phyloP scores from a whole-genome alignment of 2,888 invertebrate genomes.

The Gymnosoma rotundatum region DNA sequence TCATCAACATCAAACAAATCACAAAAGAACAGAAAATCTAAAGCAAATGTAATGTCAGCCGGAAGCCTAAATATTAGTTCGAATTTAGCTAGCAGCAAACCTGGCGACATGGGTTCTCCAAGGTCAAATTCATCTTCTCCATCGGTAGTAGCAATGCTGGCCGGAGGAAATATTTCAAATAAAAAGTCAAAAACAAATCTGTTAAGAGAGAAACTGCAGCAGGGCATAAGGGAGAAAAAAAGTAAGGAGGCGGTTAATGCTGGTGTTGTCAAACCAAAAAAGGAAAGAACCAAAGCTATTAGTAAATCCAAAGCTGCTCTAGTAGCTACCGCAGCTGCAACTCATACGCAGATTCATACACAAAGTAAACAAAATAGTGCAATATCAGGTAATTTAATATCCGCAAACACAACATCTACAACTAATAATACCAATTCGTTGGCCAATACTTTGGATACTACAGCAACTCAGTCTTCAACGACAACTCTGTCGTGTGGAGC shows the following conservation, averaged over 20 bases:
- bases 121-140: conserved; percentile 73
- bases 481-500: conserved; percentile 48
- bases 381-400: conserved; percentile 37
- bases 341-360: conserved; percentile 13
- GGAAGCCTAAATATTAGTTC: conserved; percentile 28
- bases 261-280: conserved; percentile 75
- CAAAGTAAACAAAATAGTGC: conserved; percentile 49
- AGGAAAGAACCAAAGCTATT: conserved; percentile 77
- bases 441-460: conserved; percentile 30
- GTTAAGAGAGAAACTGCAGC: conserved; percentile 80
- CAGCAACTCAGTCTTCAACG: conserved; percentile 25
- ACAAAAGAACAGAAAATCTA: conserved; percentile 73
- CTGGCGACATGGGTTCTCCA: conserved; percentile 61
- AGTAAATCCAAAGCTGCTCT: conserved; percentile 73
- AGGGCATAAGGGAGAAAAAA: conserved; percentile 79
- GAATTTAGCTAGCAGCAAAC: conserved; percentile 71
- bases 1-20: conserved; percentile 83
- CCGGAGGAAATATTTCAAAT: conserved; percentile 54
- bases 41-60: conserved; percentile 25
- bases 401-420: conserved; percentile 22
- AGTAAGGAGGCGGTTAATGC: conserved; percentile 61
- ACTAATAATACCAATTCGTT: conserved; percentile 17
- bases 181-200: conserved; percentile 79
- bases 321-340: conserved; percentile 36
- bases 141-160: conserved; percentile 66